A percentile compares a stretch with the other conserved stretches of the same genome.
Conservation (phyloP, 1,140 invertebrate species). For the Platorchestia sp. region DNA sequence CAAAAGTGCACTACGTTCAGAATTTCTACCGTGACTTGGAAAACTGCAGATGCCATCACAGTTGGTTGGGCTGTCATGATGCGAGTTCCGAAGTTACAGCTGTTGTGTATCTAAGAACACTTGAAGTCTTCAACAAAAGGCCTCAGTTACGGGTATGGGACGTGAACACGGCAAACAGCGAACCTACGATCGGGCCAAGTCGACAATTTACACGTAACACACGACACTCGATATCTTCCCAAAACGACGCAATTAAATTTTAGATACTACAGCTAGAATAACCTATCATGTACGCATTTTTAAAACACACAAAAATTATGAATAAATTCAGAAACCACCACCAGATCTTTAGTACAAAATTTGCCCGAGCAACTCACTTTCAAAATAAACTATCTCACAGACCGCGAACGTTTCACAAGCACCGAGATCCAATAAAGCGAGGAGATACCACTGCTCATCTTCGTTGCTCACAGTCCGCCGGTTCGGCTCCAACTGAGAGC, state of each 20-base stretch:
- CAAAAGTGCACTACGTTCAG: not conserved
- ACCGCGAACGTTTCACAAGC: not conserved
- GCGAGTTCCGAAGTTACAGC: not conserved
- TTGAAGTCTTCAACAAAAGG: not conserved
- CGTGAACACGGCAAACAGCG: not conserved
- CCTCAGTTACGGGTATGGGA: not conserved
- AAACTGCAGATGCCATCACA: not conserved
- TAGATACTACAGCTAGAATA: no score
- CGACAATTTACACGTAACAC: not conserved
- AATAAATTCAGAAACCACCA: not conserved
- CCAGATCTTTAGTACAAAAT: not conserved
- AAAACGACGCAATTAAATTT: no score
- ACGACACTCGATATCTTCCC: not conserved
- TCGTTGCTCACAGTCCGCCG: not conserved
- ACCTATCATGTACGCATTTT: not conserved
- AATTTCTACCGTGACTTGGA: not conserved
- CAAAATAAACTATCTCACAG: not conserved
- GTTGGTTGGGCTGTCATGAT: not conserved
- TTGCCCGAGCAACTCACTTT: not conserved
- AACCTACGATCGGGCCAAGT: not conserved
- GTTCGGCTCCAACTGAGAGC: not conserved
- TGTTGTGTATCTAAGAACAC: not conserved
- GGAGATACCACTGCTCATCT: not conserved
- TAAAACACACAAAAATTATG: not conserved
- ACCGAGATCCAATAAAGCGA: not conserved